These are phyloP conservation scores for Eumaeus atala DNA, from an alignment of 1,140 invertebrate species.

Conservation along the genomic window DNA sequence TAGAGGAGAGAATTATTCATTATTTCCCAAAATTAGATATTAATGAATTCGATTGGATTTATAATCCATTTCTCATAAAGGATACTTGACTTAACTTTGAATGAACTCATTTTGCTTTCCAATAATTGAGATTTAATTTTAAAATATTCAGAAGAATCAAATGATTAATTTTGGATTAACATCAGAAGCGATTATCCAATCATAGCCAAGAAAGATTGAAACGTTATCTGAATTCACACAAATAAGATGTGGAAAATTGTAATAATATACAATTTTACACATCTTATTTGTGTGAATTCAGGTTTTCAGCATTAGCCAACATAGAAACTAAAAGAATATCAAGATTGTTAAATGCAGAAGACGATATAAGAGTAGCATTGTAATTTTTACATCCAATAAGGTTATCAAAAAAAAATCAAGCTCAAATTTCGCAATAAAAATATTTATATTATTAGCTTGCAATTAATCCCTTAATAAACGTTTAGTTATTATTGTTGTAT, in stretches of 20 bases:
- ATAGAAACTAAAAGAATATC: slow-evolving; percentile 40
- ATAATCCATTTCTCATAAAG: slow-evolving; percentile 11
- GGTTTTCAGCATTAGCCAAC: too few relatives aligned
- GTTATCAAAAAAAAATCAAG: too few relatives aligned
- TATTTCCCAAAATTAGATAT: slow-evolving; percentile 15
- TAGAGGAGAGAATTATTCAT: too few relatives aligned
- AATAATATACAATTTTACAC: too few relatives aligned
- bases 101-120: slow-evolving; percentile 15
- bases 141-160: slow-evolving; percentile 16
- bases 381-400: too few relatives aligned
- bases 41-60: slow-evolving; percentile 13
- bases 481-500: too few relatives aligned
- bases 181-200: slow-evolving; percentile 22
- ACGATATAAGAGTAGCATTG: too few relatives aligned
- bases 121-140: slow-evolving; percentile 12
- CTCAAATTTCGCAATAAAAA: too few relatives aligned
- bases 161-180: slow-evolving; percentile 19
- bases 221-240: slow-evolving; percentile 39
- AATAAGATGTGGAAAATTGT: too few relatives aligned
- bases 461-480: too few relatives aligned
- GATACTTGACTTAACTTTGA: slow-evolving; percentile 15
- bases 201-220: slow-evolving; percentile 27
- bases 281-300: too few relatives aligned
- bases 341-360: slow-evolving; percentile 23
- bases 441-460: too few relatives aligned